Base-by-base conservation (phyloP, 2,888 invertebrate species). In the Listrodromus nycthemerus region DNA sequence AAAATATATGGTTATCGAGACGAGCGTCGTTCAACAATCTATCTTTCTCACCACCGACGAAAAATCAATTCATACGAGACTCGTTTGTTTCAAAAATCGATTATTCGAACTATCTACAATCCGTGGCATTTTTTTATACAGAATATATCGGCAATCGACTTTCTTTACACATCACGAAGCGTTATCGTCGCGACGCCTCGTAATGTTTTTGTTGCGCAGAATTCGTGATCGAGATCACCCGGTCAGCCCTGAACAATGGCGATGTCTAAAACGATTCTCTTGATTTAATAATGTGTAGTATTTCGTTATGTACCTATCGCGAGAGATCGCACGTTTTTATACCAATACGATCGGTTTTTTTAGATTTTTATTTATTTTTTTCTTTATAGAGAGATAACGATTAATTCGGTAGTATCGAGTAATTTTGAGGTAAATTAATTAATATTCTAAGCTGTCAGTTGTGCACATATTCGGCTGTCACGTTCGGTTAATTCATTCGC, bases 401-500 rank as follows among this genome's bases (percentile, higher is more conserved):
- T 83, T 83, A 76, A 76, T 83, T 73, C 61, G 65, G 67, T 69
- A 80, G 52, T 77, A 73, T 33, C 74, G 76, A 74, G 30, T 73
- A 83, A 80, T 77, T 80, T 80, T 77, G 63, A 63, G 77, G 67
- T 80, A 67, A 83, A 73, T 55, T 73, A 80, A 77, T 80, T 52
- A 48, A 71, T 69, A 77, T n/a, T 63, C 61, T 69, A 80, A 80
- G 63, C 63, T 83, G 77, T 77, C 80, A 80, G 76, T 83, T 83
- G 83, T 83, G 83, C 83, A 76, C 80, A 71, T 80, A 76, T 80
- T 76, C 80, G 80, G 71, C 80, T 80, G 76, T 76, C 67, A 67
- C 55, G 76, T 80, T 48, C 41, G 52, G 45, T 69, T 30, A 24
- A 55, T 75, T 74, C 48, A 80, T 71, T 80, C 61, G 50, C 67